These are phyloP conservation scores for Fragum sueziense DNA, from an alignment of 2,888 invertebrate species.

Conservation along the genomic window DNA sequence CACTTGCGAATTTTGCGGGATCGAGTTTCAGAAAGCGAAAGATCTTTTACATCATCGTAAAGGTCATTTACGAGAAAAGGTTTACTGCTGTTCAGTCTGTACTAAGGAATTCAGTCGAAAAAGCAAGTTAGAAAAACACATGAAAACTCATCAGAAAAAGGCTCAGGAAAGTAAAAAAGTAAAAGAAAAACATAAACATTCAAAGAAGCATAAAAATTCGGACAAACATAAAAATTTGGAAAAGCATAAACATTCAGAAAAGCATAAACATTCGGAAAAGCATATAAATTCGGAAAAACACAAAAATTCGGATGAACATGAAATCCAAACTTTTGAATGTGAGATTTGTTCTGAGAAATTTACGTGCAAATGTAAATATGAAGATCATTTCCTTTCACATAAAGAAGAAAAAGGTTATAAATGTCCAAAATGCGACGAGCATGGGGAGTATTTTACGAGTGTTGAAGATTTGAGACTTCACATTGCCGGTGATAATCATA, in stretches of 20 bases:
- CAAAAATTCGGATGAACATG: background rate
- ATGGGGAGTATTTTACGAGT: background rate
- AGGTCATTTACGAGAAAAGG: background rate
- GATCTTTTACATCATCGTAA: background rate
- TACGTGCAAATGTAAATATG: background rate
- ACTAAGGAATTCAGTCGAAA: background rate
- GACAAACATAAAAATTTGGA: background rate
- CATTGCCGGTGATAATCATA: conserved; percentile 1
- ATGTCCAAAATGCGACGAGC: conserved; percentile 14
- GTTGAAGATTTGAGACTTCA: background rate
- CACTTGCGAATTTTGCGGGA: conserved; percentile 15
- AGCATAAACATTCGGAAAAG: background rate
- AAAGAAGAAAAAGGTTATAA: conserved; percentile 9
- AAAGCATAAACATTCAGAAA: background rate
- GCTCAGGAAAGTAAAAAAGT: background rate
- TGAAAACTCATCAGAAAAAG: background rate
- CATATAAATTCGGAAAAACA: background rate
- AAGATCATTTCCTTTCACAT: conserved; percentile 8
- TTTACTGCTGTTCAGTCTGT: background rate
- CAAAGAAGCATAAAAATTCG: too few relatives aligned
- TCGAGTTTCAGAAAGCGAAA: background rate
- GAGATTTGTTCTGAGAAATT: conserved; percentile 1
- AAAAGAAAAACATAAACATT: background rate
- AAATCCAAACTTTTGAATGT: background rate
- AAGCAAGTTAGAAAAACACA: background rate